Evolutionary conservation across 2,797 vertebrate genomes (phyloP).

Genomic region (Peromyscus attwateri): DNA sequence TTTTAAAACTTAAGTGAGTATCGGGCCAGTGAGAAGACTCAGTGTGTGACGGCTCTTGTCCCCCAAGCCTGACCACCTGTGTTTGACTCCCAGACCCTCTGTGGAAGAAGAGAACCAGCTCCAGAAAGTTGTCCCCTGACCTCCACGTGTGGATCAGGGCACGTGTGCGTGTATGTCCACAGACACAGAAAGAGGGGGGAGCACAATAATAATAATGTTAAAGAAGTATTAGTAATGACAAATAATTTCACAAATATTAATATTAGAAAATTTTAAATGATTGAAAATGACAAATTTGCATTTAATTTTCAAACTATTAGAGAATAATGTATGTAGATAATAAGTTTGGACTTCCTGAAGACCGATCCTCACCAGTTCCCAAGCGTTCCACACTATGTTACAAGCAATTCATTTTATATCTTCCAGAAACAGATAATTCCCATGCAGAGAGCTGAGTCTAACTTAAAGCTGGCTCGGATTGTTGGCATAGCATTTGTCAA

Average conservation of each 20-base stretch:
- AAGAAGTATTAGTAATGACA: neutral
- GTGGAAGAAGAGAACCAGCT: neutral
- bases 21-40: neutral
- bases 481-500: neutral
- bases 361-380: too few species aligned
- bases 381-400: neutral
- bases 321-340: neutral
- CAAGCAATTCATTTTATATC: neutral
- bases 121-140: neutral
- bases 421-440: conserved; percentile 16
- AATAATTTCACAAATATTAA: neutral
- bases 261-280: neutral
- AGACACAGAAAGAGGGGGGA: neutral
- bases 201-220: neutral
- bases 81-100: neutral
- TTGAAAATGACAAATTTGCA: neutral
- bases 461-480: neutral
- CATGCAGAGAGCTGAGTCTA: neutral
- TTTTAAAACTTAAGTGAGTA: neutral
- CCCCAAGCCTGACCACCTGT: neutral
- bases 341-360: neutral
- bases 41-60: neutral
- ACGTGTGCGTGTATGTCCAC: neutral
- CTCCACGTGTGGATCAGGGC: neutral
- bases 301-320: neutral